Evolutionary conservation across 2,113 vertebrate genomes (phyloP).

Genomic region (Odocoileus virginianus): DNA sequence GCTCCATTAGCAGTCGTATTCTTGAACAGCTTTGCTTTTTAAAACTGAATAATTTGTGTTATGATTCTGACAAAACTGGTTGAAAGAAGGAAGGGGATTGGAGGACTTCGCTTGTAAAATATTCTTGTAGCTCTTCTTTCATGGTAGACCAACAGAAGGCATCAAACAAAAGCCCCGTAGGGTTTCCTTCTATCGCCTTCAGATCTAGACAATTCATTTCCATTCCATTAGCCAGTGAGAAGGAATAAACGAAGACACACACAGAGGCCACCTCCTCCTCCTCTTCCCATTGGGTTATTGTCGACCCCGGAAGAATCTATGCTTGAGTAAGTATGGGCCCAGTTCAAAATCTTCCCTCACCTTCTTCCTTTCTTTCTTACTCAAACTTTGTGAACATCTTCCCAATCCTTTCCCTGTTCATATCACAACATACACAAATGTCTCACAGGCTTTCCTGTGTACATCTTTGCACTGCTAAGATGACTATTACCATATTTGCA

Average conservation of each 20-base stretch:
- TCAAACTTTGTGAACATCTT: not conserved
- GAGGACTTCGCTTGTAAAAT: constrained; percentile 22
- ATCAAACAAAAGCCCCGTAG: not conserved
- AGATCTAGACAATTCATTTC: not conserved
- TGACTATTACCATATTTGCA: not conserved
- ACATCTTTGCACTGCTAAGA: not conserved
- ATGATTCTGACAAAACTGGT: not conserved
- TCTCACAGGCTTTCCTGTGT: not conserved
- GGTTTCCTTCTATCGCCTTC: not conserved
- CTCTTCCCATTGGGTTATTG: not conserved
- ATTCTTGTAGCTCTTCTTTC: constrained; percentile 16
- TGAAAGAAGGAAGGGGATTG: not conserved
- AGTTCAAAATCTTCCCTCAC: not conserved
- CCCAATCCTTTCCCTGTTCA: not conserved
- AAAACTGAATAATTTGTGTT: not conserved
- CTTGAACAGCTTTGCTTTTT: not conserved
- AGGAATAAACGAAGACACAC: not conserved
- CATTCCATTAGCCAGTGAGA: not conserved
- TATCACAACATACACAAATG: not conserved
- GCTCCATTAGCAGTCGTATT: not conserved
- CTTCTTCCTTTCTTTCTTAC: not conserved
- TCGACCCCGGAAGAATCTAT: not conserved
- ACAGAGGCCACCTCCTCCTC: not conserved
- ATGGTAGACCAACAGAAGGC: not conserved
- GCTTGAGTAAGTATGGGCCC: not conserved